A percentile compares a stretch with the other conserved stretches of the same genome.
phyloP scores from a whole-genome alignment of 2,113 vertebrate species.

The Excalfactoria chinensis region DNA sequence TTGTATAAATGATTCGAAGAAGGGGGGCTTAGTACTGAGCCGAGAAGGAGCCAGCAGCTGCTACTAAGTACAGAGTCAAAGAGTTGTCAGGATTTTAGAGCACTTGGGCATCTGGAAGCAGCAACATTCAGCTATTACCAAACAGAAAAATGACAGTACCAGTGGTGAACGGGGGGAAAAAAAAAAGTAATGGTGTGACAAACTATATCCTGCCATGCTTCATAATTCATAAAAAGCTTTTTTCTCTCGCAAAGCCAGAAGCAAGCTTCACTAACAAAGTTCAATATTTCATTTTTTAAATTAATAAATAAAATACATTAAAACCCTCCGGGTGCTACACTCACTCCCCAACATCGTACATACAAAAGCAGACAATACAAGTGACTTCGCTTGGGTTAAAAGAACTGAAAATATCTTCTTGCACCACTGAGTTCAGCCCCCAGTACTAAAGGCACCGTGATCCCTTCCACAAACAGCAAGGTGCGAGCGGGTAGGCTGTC shows the following conservation, averaged over 20 bases:
- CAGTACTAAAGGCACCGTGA: not conserved
- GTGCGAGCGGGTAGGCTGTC: not conserved
- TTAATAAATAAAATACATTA: constrained; percentile 7
- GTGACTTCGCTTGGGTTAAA: not conserved
- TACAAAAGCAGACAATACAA: constrained; percentile 17
- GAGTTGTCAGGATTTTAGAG: not conserved
- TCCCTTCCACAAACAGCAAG: not conserved
- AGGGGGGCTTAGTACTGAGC: not conserved
- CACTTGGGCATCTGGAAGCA: not conserved
- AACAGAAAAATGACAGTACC: not conserved
- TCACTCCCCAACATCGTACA: not conserved
- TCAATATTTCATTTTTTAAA: not conserved
- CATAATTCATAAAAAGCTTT: not conserved
- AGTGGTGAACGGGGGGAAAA: not conserved
- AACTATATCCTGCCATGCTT: not conserved
- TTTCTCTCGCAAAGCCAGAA: not conserved
- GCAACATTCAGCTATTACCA: not conserved
- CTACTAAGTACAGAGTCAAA: not conserved
- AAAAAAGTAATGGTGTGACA: not conserved
- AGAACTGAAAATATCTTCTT: not conserved
- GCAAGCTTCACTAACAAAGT: not conserved
- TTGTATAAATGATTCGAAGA: not conserved
- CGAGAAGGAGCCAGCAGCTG: not conserved
- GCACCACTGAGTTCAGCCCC: not conserved
- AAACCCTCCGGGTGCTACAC: not conserved